Percentiles rank a stretch among this genome's conserved stretches.
These are phyloP conservation scores for Drosophila hawaiiensis DNA, from an alignment of 2,888 invertebrate genomes.

Conservation along the genomic window DNA sequence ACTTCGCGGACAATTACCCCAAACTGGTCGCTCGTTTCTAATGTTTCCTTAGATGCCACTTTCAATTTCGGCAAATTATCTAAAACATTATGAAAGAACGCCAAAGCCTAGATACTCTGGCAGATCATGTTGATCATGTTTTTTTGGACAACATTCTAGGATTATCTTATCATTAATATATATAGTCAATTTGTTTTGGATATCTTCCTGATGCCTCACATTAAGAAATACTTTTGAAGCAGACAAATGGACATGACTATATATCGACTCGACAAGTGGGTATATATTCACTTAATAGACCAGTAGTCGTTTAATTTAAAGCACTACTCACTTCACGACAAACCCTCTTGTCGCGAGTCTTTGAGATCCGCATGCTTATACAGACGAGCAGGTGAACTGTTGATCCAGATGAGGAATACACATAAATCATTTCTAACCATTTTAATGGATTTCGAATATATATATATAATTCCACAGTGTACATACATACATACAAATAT, in stretches of 20 bases:
- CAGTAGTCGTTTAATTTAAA: background rate
- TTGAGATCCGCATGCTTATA: too few species aligned
- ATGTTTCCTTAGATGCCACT: slow-evolving; percentile 14
- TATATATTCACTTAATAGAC: background rate
- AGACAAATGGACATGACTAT: background rate
- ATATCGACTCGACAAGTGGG: background rate
- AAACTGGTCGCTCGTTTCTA: slow-evolving; percentile 3
- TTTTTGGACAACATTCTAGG: background rate
- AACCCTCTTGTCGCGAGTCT: too few species aligned
- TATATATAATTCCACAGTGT: too few species aligned
- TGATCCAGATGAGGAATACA: too few species aligned
- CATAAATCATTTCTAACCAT: too few species aligned
- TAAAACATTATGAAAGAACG: background rate
- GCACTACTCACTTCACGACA: too few species aligned
- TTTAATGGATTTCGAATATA: background rate
- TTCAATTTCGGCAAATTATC: slow-evolving; percentile 15
- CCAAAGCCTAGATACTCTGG: background rate
- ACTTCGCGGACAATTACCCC: slow-evolving; percentile 5
- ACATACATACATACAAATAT: too few species aligned
- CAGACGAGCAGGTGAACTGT: too few species aligned
- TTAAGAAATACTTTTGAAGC: background rate
- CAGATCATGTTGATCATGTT: background rate
- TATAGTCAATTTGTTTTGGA: background rate
- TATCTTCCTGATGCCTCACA: background rate
- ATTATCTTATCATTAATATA: background rate